Conservation (phyloP, 23 tunicate genomes). For the Corella eumyota region DNA sequence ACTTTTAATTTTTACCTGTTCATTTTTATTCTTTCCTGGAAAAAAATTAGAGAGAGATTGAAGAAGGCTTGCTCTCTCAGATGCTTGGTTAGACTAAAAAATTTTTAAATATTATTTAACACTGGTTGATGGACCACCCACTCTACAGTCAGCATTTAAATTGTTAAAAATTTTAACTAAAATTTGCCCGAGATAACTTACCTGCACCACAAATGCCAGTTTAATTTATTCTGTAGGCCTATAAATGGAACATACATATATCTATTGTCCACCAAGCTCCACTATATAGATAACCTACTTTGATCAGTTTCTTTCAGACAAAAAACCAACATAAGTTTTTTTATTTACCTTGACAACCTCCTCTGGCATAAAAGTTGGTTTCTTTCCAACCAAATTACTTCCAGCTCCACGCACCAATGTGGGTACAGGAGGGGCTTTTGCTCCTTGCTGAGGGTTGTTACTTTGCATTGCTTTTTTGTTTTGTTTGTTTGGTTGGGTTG, state of each 20-base stretch:
- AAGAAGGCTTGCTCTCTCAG: slow-evolving; percentile 59
- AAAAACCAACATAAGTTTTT: no score
- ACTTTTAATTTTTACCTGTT: slow-evolving; percentile 30
- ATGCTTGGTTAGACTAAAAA: slow-evolving; percentile 62
- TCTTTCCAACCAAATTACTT: slow-evolving; percentile 73
- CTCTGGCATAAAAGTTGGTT: slow-evolving; percentile 59
- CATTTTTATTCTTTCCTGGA: slow-evolving; percentile 33
- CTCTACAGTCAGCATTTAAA: no score
- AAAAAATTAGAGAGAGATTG: slow-evolving; percentile 52
- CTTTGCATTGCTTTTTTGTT: slow-evolving; percentile 13
- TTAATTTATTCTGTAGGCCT: no score
- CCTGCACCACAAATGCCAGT: no score
- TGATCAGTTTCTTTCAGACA: no score
- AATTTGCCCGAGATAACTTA: no score
- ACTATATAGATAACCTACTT: no score
- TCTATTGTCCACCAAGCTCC: no score
- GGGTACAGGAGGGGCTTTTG: slow-evolving; percentile 74
- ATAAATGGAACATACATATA: no score
- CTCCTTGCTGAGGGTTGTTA: background rate
- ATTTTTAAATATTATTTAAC: background rate
- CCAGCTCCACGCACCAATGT: slow-evolving; percentile 63
- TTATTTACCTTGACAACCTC: slow-evolving; percentile 84
- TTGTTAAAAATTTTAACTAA: no score
- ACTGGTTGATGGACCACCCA: background rate
- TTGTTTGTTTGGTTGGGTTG: no score